Conservation (phyloP, 2,888 invertebrate species). For the Cepaea hortensis region DNA sequence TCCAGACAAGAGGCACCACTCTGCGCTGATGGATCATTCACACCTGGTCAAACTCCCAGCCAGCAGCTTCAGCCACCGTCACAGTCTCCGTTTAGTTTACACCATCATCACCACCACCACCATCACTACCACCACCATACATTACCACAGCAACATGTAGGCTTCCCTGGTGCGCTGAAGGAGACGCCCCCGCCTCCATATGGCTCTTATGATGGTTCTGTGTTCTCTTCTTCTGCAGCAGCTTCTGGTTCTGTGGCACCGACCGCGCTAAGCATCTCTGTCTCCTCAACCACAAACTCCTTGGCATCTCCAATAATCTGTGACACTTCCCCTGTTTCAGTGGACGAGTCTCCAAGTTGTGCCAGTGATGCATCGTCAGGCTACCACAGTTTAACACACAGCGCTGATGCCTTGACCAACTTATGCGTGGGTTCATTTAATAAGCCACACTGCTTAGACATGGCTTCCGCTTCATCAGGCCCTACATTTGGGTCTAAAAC, state of each 20-base stretch:
- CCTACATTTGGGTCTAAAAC: constrained; percentile 19
- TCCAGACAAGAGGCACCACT: background rate
- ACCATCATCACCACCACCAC: constrained; percentile 48
- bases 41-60: background rate
- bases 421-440: constrained; percentile 8
- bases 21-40: background rate
- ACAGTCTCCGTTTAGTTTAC: constrained; percentile 37
- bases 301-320: constrained; percentile 42
- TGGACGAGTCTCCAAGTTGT: constrained; percentile 47
- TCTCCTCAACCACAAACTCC: constrained; percentile 32
- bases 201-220: constrained; percentile 16
- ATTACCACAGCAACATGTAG: background rate
- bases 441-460: constrained; percentile 32
- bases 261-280: constrained; percentile 32
- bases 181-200: constrained; percentile 30
- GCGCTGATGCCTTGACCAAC: constrained; percentile 3
- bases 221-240: constrained; percentile 15
- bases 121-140: constrained; percentile 46
- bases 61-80: constrained; percentile 14
- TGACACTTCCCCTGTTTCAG: constrained; percentile 47
- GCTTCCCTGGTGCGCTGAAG: constrained; percentile 22
- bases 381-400: constrained; percentile 43
- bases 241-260: constrained; percentile 1
- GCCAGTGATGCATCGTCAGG: constrained; percentile 43
- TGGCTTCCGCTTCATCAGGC: background rate